Percentiles rank a stretch among this genome's conserved stretches.
phyloP scores from a whole-genome alignment of 2,797 vertebrate genomes.

The Glossophaga mutica region DNA sequence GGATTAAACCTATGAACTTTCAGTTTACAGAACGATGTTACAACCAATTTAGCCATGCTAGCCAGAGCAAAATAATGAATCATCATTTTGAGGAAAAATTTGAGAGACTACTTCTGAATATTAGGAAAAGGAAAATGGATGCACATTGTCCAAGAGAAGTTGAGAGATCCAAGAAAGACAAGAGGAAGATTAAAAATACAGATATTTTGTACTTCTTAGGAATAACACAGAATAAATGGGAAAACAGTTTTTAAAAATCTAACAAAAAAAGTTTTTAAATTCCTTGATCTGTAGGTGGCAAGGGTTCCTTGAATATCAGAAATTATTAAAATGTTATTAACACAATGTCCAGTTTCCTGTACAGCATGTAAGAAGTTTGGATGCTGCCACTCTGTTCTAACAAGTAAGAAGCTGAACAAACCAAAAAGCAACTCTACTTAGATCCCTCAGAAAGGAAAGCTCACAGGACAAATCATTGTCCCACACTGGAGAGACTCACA shows the following conservation, averaged over 20 bases:
- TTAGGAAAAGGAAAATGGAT: not conserved
- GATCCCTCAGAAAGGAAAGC: not conserved
- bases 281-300: not conserved
- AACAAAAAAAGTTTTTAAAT: not conserved
- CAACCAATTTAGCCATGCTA: no score
- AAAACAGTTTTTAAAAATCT: not conserved
- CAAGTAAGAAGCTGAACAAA: not conserved
- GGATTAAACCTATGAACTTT: no score
- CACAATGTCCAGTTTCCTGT: not conserved
- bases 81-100: not conserved
- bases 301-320: not conserved
- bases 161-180: not conserved
- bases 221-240: not conserved
- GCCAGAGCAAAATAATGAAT: not conserved
- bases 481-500: not conserved
- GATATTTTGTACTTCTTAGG: not conserved
- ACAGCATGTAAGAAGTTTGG: not conserved
- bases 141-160: not conserved
- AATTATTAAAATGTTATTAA: not conserved
- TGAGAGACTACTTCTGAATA: not conserved
- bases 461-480: not conserved
- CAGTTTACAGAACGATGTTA: no score
- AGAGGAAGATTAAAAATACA: not conserved
- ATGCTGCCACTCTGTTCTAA: not conserved
- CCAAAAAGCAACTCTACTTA: not conserved